phyloP scores from a whole-genome alignment of 2,888 invertebrate species.

The Caenorhabditis uteleia region DNA sequence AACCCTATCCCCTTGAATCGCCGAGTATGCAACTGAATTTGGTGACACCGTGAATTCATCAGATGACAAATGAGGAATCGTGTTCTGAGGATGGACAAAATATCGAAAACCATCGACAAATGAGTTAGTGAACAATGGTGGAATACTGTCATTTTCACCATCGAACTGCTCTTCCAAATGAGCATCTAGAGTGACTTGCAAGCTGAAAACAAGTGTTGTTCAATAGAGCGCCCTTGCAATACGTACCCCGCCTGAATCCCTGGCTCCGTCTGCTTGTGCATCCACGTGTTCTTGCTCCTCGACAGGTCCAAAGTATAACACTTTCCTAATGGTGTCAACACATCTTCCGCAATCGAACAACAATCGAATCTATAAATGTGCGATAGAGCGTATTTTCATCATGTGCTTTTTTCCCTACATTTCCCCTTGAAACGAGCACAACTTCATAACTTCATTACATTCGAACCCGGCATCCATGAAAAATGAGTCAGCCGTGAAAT shows the following conservation, averaged over 20 bases:
- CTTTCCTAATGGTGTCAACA: conserved; percentile 61
- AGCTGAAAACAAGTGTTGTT: conserved; percentile 19
- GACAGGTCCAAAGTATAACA: conserved; percentile 58
- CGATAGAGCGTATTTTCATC: not conserved
- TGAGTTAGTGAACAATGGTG: conserved; percentile 51
- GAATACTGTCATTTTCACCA: conserved; percentile 14
- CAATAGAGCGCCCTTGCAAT: not conserved
- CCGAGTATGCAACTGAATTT: conserved; percentile 58
- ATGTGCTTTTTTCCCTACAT: conserved; percentile 12
- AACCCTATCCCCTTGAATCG: conserved; percentile 52
- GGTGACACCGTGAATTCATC: conserved; percentile 65
- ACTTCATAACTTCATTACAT: conserved; percentile 52
- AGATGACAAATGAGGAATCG: conserved; percentile 52
- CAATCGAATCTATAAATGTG: conserved; percentile 51
- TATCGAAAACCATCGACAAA: conserved; percentile 64
- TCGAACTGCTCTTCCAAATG: conserved; percentile 58
- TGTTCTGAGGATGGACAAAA: conserved; percentile 55
- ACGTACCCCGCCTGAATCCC: conserved; percentile 57
- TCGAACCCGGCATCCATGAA: conserved; percentile 31
- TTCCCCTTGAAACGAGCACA: conserved; percentile 57
- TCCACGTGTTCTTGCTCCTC: conserved; percentile 41
- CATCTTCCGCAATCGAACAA: conserved; percentile 52
- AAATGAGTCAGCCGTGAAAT: conserved; percentile 20
- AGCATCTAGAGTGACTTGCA: conserved; percentile 55
- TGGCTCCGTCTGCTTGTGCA: conserved; percentile 55